phyloP scores from a whole-genome alignment of 2,888 invertebrate species.

The Clanis bilineata region DNA sequence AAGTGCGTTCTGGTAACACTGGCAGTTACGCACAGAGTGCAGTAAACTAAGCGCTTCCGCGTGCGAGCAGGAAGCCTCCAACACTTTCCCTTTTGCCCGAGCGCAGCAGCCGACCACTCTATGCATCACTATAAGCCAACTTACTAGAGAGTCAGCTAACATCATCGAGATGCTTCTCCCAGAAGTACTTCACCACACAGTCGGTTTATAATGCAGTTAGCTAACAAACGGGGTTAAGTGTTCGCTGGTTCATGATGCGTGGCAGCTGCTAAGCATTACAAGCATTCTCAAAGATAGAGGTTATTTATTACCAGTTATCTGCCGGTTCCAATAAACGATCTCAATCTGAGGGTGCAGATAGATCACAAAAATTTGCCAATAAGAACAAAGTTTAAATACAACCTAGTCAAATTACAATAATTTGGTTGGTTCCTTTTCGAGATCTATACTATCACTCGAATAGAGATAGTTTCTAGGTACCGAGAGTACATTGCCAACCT shows the following conservation, averaged over 20 bases:
- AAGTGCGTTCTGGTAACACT: no score
- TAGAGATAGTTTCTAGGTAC: no score
- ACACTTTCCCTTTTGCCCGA: slow-evolving; percentile 80
- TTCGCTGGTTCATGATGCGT: slow-evolving; percentile 61
- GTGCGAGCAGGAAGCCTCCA: slow-evolving; percentile 75
- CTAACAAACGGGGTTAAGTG: slow-evolving; percentile 75
- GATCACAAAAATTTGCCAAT: no score
- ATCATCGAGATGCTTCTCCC: slow-evolving; percentile 25
- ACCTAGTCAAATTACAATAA: no score
- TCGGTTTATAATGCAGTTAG: slow-evolving; percentile 69
- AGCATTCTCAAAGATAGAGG: slow-evolving; percentile 46
- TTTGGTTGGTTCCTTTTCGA: no score
- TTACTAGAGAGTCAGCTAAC: slow-evolving; percentile 37
- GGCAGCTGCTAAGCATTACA: slow-evolving; percentile 66
- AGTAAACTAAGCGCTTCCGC: slow-evolving; percentile 72
- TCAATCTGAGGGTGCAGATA: no score
- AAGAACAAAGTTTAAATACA: no score
- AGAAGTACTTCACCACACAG: slow-evolving; percentile 38
- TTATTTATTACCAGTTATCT: slow-evolving; percentile 48
- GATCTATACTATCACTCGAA: no score
- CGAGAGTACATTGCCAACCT: no score
- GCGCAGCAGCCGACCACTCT: slow-evolving; percentile 74
- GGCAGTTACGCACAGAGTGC: slow-evolving; percentile 71
- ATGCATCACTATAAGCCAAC: slow-evolving; percentile 67
- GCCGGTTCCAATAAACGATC: no score